Conservation (phyloP, 2,113 vertebrate species). For the Vombatus ursinus region DNA sequence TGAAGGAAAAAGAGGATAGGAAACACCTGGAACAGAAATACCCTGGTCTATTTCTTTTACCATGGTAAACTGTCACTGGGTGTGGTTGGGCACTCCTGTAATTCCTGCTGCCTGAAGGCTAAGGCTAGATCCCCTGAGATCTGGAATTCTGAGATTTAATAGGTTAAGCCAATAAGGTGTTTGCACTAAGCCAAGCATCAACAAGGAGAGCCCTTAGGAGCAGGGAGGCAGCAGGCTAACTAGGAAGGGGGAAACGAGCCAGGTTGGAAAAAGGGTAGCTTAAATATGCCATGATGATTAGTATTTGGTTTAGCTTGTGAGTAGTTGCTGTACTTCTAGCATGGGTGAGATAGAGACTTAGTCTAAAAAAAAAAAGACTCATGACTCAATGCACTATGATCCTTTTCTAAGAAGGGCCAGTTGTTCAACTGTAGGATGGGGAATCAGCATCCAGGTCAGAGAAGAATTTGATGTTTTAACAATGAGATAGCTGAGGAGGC, state of each 20-base stretch:
- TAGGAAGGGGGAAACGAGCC: neutral
- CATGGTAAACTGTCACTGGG: neutral
- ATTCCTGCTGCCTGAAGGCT: neutral
- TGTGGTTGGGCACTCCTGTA: neutral
- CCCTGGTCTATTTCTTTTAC: neutral
- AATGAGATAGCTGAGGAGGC: neutral
- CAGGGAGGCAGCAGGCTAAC: neutral
- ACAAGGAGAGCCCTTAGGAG: neutral
- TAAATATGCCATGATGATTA: neutral
- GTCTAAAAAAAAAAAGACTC: neutral
- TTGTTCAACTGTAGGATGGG: neutral
- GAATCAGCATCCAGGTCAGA: neutral
- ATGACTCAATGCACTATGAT: neutral
- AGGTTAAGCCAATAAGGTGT: neutral
- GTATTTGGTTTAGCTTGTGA: neutral
- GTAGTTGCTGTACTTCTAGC: neutral
- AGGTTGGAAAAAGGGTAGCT: neutral
- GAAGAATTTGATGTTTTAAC: neutral
- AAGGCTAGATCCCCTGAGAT: neutral
- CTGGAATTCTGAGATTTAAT: neutral
- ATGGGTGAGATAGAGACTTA: neutral
- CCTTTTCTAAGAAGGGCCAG: neutral
- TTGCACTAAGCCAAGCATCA: neutral
- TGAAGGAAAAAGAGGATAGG: neutral
- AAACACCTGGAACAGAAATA: neutral